A percentile compares a stretch with the other conserved stretches of the same genome.
Evolutionary conservation across 2,888 invertebrate species (phyloP).

Genomic region (Holacanthella duospinosa): DNA sequence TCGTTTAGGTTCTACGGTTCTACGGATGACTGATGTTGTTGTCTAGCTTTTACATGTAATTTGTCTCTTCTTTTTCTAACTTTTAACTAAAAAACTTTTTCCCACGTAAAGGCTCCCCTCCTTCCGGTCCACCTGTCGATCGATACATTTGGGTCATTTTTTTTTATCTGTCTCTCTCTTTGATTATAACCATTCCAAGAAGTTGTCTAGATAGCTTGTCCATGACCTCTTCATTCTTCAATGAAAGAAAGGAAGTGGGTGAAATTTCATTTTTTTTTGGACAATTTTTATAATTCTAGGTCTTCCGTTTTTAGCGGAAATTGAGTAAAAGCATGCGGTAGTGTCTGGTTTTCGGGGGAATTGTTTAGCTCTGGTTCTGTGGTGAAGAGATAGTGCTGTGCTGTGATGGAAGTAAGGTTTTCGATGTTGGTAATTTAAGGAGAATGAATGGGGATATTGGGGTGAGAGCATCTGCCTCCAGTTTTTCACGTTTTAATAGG

Average conservation of each 20-base stretch:
- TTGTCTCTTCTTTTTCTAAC: too few species aligned
- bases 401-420: background rate
- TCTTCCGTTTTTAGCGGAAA: background rate
- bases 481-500: conserved; percentile 1
- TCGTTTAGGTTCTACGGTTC: too few species aligned
- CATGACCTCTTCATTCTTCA: too few species aligned
- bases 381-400: background rate
- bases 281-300: background rate
- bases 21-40: too few species aligned
- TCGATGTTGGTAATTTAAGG: background rate
- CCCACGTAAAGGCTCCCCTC: conserved; percentile 1
- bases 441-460: background rate
- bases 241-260: background rate
- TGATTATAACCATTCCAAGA: too few species aligned
- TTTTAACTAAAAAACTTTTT: too few species aligned
- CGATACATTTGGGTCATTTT: background rate
- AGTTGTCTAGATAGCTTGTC: too few species aligned
- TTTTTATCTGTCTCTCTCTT: too few species aligned
- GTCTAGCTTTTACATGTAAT: too few species aligned
- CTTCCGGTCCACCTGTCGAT: conserved; percentile 6
- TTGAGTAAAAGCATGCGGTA: background rate
- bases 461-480: background rate
- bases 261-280: too few species aligned
- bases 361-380: too few species aligned
- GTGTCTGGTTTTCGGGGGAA: background rate